phyloP scores from a whole-genome alignment of 2,113 vertebrate species.

The Crotalus horridus region DNA sequence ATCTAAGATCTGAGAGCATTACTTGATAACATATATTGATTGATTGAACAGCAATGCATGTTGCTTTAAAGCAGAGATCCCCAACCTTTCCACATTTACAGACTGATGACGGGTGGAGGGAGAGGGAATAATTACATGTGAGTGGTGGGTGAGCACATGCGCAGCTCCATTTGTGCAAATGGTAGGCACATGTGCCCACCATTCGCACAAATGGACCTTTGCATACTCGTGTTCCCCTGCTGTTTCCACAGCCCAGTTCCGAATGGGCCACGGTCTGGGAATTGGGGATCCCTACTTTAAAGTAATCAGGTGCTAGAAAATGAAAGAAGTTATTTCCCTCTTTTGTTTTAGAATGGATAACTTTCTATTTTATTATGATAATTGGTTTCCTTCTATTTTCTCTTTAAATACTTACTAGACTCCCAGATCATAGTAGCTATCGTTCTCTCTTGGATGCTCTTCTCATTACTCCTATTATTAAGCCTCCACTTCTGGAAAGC shows the following conservation, averaged over 20 bases:
- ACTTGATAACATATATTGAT: neutral
- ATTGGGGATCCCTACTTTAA: too few species aligned
- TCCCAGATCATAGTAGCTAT: constrained; percentile 57
- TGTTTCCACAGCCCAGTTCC: too few species aligned
- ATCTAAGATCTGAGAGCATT: neutral
- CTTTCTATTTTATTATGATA: neutral
- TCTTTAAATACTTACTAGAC: constrained; percentile 61
- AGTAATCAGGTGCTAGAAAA: neutral
- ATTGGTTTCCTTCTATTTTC: neutral
- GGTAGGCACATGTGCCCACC: too few species aligned
- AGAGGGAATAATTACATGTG: too few species aligned
- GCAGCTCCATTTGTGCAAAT: too few species aligned
- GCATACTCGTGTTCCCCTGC: too few species aligned
- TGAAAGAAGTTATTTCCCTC: neutral
- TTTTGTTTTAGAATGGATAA: neutral
- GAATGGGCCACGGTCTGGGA: too few species aligned
- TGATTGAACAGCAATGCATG: neutral
- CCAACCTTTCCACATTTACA: too few species aligned
- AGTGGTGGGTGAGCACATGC: too few species aligned
- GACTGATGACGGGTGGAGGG: too few species aligned
- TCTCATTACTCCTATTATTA: constrained; percentile 70
- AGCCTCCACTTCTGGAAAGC: constrained; percentile 53
- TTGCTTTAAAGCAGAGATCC: neutral
- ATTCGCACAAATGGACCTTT: too few species aligned
- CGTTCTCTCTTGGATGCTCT: constrained; percentile 73